phyloP scores from a whole-genome alignment of 2,888 invertebrate species.

The Tipula unca region DNA sequence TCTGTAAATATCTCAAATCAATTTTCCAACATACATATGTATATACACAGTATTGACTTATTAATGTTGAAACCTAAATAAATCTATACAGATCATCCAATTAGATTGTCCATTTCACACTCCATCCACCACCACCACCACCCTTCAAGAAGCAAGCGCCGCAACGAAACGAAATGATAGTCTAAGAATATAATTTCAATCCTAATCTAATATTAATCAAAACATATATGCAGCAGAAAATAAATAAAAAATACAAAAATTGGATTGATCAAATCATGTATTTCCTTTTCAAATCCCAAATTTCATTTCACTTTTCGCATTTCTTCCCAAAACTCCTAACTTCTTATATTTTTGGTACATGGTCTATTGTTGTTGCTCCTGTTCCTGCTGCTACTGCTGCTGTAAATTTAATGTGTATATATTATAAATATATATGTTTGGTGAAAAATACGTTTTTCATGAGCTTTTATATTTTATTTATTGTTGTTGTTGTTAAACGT shows the following conservation, averaged over 20 bases:
- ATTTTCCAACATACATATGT: background rate
- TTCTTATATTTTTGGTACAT: background rate
- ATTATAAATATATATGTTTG: background rate
- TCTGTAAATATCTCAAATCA: too few species aligned
- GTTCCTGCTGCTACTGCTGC: too few species aligned
- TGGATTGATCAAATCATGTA: background rate
- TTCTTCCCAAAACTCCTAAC: background rate
- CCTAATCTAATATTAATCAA: constrained; percentile 8
- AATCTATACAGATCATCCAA: background rate
- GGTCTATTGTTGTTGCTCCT: background rate
- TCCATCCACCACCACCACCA: too few species aligned
- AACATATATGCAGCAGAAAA: background rate
- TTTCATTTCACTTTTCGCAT: background rate
- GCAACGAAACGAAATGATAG: too few species aligned
- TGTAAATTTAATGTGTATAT: background rate
- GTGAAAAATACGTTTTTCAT: background rate
- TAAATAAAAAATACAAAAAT: background rate
- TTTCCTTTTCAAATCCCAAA: background rate
- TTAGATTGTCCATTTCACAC: background rate
- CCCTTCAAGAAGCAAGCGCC: background rate
- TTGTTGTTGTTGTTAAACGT: background rate
- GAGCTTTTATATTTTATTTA: background rate
- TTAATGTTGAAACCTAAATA: background rate
- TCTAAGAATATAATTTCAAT: background rate
- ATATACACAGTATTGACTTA: background rate